A percentile compares a stretch with the other conserved stretches of the same genome.
Conservation (phyloP, 2,797 vertebrate species). For the Rhabdomys pumilio region DNA sequence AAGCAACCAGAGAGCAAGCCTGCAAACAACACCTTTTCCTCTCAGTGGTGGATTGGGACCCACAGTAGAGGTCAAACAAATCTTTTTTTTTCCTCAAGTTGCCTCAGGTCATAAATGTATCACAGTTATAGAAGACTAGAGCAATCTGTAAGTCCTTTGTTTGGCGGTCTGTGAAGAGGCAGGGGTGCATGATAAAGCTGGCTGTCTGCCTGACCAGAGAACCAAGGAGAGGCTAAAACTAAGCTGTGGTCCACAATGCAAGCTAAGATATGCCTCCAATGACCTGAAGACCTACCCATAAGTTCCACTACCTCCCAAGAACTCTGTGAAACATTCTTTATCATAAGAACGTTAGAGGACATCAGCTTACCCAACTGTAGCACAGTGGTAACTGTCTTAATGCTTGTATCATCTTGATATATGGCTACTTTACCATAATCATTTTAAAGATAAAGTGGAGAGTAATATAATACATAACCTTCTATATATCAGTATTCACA, state of each 20-base stretch:
- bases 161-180: neutral
- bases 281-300: neutral
- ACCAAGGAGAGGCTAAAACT: neutral
- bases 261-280: neutral
- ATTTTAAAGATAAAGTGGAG: neutral
- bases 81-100: neutral
- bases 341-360: neutral
- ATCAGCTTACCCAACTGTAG: neutral
- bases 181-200: neutral
- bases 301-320: neutral
- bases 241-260: neutral
- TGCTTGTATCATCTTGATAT: neutral
- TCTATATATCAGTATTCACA: neutral
- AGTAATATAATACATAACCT: neutral
- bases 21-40: neutral
- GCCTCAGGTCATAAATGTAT: neutral
- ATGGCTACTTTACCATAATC: neutral
- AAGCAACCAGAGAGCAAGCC: neutral
- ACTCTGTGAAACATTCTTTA: neutral
- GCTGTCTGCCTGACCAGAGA: neutral
- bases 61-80: neutral
- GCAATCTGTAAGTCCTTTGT: neutral
- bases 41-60: neutral
- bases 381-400: neutral
- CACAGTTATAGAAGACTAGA: neutral